A percentile compares a stretch with the other conserved stretches of the same genome.
These are phyloP conservation scores for Megalops atlanticus DNA, from an alignment of 2,113 vertebrate genomes.

Conservation along the genomic window DNA sequence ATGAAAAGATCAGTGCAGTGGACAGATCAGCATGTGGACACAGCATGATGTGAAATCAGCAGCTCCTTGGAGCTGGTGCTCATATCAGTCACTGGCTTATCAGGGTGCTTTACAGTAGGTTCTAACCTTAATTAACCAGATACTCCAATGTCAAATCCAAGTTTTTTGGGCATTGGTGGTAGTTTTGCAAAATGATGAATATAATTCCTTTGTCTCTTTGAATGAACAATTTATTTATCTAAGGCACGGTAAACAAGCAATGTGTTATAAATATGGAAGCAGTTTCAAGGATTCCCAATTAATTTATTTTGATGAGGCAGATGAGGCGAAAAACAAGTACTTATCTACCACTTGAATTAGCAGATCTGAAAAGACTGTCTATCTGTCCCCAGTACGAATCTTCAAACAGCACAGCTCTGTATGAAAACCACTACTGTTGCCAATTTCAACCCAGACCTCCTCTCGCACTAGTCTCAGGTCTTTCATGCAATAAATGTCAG, in stretches of 20 bases:
- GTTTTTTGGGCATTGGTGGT: neutral
- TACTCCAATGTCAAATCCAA: neutral
- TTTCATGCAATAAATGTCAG: neutral
- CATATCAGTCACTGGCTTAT: too few relatives aligned
- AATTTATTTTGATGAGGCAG: conserved; percentile 25
- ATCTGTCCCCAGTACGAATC: neutral
- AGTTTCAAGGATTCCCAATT: conserved; percentile 36
- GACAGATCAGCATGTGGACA: too few relatives aligned
- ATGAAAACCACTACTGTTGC: neutral
- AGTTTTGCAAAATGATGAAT: neutral
- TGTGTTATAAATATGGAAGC: conserved; percentile 36
- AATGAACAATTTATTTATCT: neutral
- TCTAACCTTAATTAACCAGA: neutral
- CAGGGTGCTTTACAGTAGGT: neutral
- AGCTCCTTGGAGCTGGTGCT: neutral
- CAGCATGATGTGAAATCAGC: neutral
- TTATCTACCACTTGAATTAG: too few relatives aligned
- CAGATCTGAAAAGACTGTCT: neutral
- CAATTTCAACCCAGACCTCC: neutral
- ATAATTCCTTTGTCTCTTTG: neutral
- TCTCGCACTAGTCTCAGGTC: neutral
- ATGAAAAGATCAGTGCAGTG: too few relatives aligned
- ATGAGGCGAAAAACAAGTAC: too few relatives aligned
- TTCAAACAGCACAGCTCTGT: neutral
- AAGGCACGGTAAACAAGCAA: conserved; percentile 16